These are phyloP conservation scores for Odontocerum albicorne DNA, from an alignment of 2,888 invertebrate species.

Conservation along the genomic window DNA sequence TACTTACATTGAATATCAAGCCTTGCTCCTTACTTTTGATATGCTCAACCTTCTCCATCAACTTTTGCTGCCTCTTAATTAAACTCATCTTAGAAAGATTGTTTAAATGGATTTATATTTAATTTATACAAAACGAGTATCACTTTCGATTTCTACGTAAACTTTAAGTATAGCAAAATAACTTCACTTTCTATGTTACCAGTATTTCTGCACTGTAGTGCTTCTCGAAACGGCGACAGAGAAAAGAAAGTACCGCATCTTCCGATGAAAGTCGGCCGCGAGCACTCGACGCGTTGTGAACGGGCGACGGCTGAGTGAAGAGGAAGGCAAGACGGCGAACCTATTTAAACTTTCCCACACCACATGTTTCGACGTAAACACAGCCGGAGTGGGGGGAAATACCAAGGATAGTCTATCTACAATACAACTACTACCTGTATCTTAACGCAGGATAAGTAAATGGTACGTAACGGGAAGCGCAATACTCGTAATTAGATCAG, in stretches of 20 bases:
- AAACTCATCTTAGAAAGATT: slow-evolving; percentile 50
- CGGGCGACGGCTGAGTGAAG: slow-evolving; percentile 19
- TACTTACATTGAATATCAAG: slow-evolving; percentile 41
- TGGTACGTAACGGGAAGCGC: no score
- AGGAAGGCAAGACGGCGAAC: slow-evolving; percentile 3
- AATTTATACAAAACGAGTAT: not conserved
- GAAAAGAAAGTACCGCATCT: slow-evolving; percentile 22
- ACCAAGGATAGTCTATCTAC: no score
- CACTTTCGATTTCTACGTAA: not conserved
- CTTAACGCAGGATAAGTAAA: no score
- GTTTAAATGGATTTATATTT: not conserved
- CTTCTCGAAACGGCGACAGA: slow-evolving; percentile 1
- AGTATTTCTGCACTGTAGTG: not conserved
- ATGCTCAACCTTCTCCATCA: slow-evolving; percentile 52
- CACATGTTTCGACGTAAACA: slow-evolving; percentile 1
- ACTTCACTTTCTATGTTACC: slow-evolving; percentile 20
- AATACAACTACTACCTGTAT: no score
- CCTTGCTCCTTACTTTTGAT: slow-evolving; percentile 54
- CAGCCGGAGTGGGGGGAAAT: not conserved
- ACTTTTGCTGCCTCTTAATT: slow-evolving; percentile 51
- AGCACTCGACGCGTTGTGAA: not conserved
- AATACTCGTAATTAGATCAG: no score
- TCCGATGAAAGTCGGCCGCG: not conserved
- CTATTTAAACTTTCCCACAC: slow-evolving; percentile 34
- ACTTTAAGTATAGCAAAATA: slow-evolving; percentile 8